phyloP scores from a whole-genome alignment of 1,140 invertebrate genomes.

The Sminthurinus signatus region DNA sequence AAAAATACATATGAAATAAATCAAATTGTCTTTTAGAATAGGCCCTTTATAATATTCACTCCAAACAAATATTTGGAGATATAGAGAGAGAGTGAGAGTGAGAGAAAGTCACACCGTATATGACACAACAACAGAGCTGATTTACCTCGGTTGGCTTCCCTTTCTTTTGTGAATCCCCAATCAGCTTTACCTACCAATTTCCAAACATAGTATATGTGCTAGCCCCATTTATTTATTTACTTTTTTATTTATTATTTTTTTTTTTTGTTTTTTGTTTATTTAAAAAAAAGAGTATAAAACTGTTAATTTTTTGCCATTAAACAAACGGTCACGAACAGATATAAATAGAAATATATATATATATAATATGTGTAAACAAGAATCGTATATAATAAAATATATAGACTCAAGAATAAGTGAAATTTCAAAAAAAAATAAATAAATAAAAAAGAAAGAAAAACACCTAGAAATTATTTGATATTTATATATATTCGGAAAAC shows the following conservation, averaged over 20 bases:
- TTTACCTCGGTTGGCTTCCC: constrained; percentile 41
- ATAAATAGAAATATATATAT: constrained; percentile 12
- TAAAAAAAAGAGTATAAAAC: constrained; percentile 7
- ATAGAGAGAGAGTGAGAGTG: no score
- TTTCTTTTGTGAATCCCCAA: constrained; percentile 41
- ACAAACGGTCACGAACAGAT: constrained; percentile 23
- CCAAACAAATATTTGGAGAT: no score
- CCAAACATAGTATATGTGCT: constrained; percentile 27
- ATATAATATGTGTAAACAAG: constrained; percentile 10
- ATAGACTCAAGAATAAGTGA: constrained; percentile 5
- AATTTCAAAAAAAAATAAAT: no score
- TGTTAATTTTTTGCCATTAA: constrained; percentile 16
- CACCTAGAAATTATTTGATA: constrained; percentile 34
- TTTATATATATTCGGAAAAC: constrained; percentile 33
- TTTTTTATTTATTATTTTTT: neutral
- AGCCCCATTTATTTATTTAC: neutral
- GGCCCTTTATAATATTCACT: neutral
- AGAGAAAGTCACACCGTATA: constrained; percentile 26
- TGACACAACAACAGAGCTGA: constrained; percentile 42
- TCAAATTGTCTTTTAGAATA: constrained; percentile 20
- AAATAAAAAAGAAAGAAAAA: constrained; percentile 35
- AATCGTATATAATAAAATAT: constrained; percentile 1
- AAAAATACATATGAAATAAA: constrained; percentile 48
- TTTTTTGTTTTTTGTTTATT: constrained; percentile 9
- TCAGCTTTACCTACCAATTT: constrained; percentile 42